Percentiles rank a stretch among this genome's conserved stretches.
Conservation (phyloP, 2,113 vertebrate species). For the Neotoma lepida region DNA sequence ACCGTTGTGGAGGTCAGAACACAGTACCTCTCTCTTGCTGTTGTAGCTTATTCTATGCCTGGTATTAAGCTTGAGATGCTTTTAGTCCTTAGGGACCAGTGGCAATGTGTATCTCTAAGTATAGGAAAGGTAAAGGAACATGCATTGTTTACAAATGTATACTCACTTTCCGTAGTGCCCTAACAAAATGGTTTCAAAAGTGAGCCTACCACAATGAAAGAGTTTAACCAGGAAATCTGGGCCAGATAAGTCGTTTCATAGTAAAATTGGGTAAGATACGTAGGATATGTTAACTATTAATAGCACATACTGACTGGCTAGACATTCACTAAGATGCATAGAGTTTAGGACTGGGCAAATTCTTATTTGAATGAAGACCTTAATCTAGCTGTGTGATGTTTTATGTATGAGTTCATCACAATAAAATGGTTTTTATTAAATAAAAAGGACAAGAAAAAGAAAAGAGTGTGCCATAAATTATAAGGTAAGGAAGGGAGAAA, state of each 20-base stretch:
- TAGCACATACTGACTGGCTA: background rate
- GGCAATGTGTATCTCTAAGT: background rate
- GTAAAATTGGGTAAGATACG: background rate
- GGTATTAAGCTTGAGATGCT: background rate
- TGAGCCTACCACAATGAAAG: background rate
- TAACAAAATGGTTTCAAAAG: conserved; percentile 1
- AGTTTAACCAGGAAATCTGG: conserved; percentile 6
- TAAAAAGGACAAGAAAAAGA: background rate
- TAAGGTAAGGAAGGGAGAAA: background rate
- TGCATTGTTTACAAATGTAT: conserved; percentile 3
- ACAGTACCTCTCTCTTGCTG: background rate
- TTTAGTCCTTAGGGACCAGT: background rate
- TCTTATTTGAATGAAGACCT: background rate
- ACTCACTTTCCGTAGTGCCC: background rate
- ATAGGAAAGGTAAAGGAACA: background rate
- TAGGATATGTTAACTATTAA: background rate
- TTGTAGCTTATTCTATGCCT: background rate
- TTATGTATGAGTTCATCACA: background rate
- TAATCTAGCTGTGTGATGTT: background rate
- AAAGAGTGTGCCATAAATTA: background rate
- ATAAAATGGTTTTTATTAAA: background rate
- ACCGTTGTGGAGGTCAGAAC: conserved; percentile 80
- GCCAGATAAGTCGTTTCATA: background rate
- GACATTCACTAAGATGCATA: background rate
- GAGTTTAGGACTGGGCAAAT: background rate